Conservation (phyloP, 2,888 invertebrate genomes). For the Temnothorax unifasciatus region DNA sequence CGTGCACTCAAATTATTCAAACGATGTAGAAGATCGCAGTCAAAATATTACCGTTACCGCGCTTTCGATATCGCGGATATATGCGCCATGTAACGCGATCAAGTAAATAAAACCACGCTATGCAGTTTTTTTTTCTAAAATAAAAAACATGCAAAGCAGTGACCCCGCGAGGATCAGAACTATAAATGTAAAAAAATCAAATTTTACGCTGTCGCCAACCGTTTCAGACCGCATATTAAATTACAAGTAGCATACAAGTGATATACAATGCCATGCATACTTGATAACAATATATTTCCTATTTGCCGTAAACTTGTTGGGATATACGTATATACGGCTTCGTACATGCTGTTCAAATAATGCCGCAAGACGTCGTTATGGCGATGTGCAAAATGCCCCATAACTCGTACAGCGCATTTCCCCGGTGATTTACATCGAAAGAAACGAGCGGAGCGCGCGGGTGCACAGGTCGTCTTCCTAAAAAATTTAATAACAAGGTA, state of each 20-base stretch:
- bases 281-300: not conserved
- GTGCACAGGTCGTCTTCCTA: constrained; percentile 8
- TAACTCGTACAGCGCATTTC: constrained; percentile 23
- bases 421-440: constrained; percentile 36
- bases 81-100: not conserved
- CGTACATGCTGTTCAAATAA: not conserved
- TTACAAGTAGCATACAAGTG: not conserved
- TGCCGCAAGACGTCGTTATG: not conserved
- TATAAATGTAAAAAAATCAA: not conserved
- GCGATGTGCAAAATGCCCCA: constrained; percentile 31
- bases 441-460: constrained; percentile 21
- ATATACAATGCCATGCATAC: not conserved
- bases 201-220: not conserved
- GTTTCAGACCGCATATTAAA: not conserved
- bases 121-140: not conserved
- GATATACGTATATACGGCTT: not conserved
- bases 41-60: not conserved
- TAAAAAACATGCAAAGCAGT: not conserved
- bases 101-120: not conserved
- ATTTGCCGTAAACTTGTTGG: not conserved
- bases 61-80: not conserved
- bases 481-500: constrained; percentile 57
- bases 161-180: not conserved
- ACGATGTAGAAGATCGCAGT: not conserved
- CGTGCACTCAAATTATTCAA: constrained; percentile 13